Evolutionary conservation across 2,888 invertebrate species (phyloP), one percentile per base, ranked within the genome.

Genomic region (Hylaea fasciaria): DNA sequence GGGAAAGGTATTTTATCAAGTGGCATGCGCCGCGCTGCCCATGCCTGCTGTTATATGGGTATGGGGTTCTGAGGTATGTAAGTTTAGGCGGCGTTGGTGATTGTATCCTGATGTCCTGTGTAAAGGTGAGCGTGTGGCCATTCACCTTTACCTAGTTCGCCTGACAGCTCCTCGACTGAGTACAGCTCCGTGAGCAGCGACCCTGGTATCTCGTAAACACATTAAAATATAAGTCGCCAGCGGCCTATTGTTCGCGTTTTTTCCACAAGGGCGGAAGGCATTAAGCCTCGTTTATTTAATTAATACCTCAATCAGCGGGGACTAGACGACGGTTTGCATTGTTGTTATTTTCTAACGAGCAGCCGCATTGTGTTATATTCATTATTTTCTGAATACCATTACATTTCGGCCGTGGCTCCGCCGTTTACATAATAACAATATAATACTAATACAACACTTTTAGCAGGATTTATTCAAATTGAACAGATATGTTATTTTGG

Each of bases 261-360:
- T 78, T 70, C 66, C 81, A 68, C 76, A 78, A 80, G 78, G 76
- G 74, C 81, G 84, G 84, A 84, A 83, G 80, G 75, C 76, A 74
- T 72, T 74, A 73, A 76, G 71, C 72, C 72, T 75, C 51, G 62
- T 67, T 71, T 72, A 71, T 76, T 73, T 81, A 82, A 83, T 84
- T 82, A 80, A 74, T 73, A 74, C 67, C 68, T 67, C 73, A 74
- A 71, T 74, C 75, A 72, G 73, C 72, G 71, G 73, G 17, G 43
- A 41, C 74, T 66, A 74, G 71, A 72, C 72, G 69, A 71, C 74
- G 73, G 68, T 64, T 68, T 73, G 73, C 74, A 84, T 85, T 85
- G 82, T 82, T 79, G 65, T 76, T 76, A 73, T 79, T 78, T 78
- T 78, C 75, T 76, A 73, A 74, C 74, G 68, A 77, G 64, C 65